Evolutionary conservation across 2,113 vertebrate species (phyloP).

Genomic region (Scalopus aquaticus): DNA sequence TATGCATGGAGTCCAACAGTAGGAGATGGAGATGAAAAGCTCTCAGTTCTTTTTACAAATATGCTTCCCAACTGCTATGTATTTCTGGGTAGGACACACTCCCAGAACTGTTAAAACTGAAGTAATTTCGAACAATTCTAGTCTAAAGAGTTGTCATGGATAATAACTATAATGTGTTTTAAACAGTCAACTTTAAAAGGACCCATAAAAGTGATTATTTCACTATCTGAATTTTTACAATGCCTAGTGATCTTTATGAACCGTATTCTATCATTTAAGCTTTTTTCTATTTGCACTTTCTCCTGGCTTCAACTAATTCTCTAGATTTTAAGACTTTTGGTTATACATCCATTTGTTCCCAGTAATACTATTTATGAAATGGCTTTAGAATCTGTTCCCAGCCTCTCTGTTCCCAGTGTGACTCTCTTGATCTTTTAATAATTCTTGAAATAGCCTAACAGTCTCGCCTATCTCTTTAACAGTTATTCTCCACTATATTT

Average conservation of each 20-base stretch:
- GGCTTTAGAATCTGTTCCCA: slow-evolving; percentile 14
- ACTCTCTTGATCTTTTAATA: background rate
- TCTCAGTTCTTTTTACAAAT: background rate
- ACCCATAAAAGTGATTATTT: background rate
- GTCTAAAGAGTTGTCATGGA: background rate
- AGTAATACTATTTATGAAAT: background rate
- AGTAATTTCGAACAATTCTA: background rate
- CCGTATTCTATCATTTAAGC: background rate
- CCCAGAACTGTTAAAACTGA: background rate
- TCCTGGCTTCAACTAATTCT: background rate
- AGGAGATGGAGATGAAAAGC: background rate
- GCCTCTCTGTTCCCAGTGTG: background rate
- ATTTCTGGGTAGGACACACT: background rate
- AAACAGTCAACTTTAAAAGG: background rate
- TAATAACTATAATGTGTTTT: background rate
- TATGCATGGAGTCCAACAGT: background rate
- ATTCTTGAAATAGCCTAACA: background rate
- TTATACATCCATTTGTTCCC: background rate
- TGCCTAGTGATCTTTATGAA: background rate
- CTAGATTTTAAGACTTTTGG: background rate
- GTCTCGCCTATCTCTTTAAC: background rate
- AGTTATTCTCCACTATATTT: background rate
- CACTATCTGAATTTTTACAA: background rate
- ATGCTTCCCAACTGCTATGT: background rate
- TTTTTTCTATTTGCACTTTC: background rate